Percentiles rank a stretch among this genome's conserved stretches.
Conservation (phyloP, 2,888 invertebrate species). For the Mactromeris polynyma region DNA sequence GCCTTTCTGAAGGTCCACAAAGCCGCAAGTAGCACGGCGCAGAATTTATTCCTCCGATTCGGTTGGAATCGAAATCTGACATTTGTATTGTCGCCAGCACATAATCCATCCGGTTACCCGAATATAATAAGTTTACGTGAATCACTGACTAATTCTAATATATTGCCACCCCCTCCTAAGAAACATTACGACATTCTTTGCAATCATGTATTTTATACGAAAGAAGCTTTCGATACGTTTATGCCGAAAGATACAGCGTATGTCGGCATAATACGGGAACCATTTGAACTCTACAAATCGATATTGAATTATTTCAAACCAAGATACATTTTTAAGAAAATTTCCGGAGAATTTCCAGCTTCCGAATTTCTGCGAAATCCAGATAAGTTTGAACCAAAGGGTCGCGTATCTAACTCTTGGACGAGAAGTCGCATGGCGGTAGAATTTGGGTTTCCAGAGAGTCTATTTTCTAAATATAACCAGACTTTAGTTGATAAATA, state of each 20-base stretch:
- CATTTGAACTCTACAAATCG: constrained; percentile 71
- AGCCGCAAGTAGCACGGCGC: constrained; percentile 70
- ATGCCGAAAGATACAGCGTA: constrained; percentile 70
- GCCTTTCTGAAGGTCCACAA: constrained; percentile 75
- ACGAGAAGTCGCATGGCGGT: constrained; percentile 71
- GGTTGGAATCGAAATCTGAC: constrained; percentile 65
- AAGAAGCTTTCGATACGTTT: constrained; percentile 61
- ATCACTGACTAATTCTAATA: constrained; percentile 62
- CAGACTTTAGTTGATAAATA: constrained; percentile 54
- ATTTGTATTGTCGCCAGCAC: constrained; percentile 65
- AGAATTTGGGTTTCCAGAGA: constrained; percentile 70
- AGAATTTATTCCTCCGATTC: constrained; percentile 70
- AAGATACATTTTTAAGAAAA: constrained; percentile 52
- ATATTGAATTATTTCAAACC: constrained; percentile 67
- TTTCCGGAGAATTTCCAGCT: constrained; percentile 38
- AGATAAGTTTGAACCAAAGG: constrained; percentile 55
- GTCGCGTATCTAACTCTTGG: constrained; percentile 45
- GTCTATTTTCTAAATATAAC: constrained; percentile 50
- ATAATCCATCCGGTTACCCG: constrained; percentile 56
- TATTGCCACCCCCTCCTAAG: constrained; percentile 61
- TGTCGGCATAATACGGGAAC: constrained; percentile 72
- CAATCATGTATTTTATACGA: constrained; percentile 70
- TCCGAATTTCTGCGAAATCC: constrained; percentile 63
- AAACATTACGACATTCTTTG: constrained; percentile 70
- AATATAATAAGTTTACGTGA: constrained; percentile 67